Conservation (phyloP, 2,888 invertebrate genomes). For the Parascotia fuliginaria region DNA sequence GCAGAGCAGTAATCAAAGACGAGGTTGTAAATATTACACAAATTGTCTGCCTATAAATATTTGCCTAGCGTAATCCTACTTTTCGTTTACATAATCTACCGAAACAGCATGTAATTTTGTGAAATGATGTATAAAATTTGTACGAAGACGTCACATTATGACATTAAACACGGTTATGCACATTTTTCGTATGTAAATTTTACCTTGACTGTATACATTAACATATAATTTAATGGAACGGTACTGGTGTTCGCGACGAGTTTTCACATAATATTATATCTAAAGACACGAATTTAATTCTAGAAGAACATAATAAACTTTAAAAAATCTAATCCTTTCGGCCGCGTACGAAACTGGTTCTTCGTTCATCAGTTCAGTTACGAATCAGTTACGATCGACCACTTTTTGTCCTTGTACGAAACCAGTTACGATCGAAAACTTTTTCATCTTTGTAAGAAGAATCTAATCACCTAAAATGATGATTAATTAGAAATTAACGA, state of each 20-base stretch:
- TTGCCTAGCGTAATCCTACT: neutral
- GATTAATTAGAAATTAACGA: too few relatives aligned
- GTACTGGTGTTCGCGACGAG: conserved; percentile 8
- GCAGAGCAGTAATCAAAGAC: too few relatives aligned
- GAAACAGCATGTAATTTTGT: conserved; percentile 37
- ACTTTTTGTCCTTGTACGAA: too few relatives aligned
- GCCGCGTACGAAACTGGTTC: too few relatives aligned
- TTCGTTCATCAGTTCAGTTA: too few relatives aligned
- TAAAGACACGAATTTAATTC: neutral
- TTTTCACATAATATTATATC: conserved; percentile 14
- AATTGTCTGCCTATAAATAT: neutral
- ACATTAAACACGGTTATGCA: conserved; percentile 32
- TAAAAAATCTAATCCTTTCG: too few relatives aligned
- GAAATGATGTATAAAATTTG: conserved; percentile 43
- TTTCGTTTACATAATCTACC: conserved; percentile 18
- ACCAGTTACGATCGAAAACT: too few relatives aligned
- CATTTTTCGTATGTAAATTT: conserved; percentile 45
- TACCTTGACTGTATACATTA: conserved; percentile 26
- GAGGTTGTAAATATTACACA: neutral
- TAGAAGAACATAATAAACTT: neutral
- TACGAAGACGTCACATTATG: conserved; percentile 37
- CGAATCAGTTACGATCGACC: too few relatives aligned
- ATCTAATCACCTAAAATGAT: too few relatives aligned
- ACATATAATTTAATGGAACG: conserved; percentile 33
- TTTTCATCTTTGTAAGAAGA: too few relatives aligned